Evolutionary conservation across 1,140 invertebrate genomes (phyloP), one percentile per base, ranked within the genome.

Genomic region (Sinella curviseta): DNA sequence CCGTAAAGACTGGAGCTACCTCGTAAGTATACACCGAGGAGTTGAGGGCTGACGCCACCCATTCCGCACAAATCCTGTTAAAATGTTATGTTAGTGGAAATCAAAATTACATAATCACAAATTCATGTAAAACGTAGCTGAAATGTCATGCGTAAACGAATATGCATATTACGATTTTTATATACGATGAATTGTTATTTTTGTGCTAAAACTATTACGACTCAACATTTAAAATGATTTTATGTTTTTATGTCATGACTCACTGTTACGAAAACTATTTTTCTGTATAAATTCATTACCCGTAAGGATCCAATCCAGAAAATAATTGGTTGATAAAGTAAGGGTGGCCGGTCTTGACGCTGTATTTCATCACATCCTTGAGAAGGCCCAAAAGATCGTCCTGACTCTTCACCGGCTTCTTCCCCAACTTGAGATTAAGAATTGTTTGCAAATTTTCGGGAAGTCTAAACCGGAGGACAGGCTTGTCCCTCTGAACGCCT

Each of bases 71-170:
- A 31, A 96, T 86, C 0, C n/a, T n/a, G n/a, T n/a, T n/a, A n/a
- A n/a, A n/a, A n/a, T n/a, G n/a, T n/a, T n/a, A n/a, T 93, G 94
- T 81, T 95, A 95, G 0, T 94, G 93, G 86, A 96, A 94, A n/a
- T 95, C 8, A 20, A 12, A 48, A 48, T 48, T 48, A 48, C 20
- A 48, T 12, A 48, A 48, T n/a, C n/a, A n/a, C n/a, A n/a, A n/a
- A n/a, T n/a, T n/a, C n/a, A n/a, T n/a, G n/a, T n/a, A n/a, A n/a
- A n/a, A n/a, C n/a, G n/a, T n/a, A n/a, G n/a, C n/a, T n/a, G n/a
- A n/a, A n/a, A n/a, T n/a, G n/a, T n/a, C n/a, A n/a, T n/a, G n/a
- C n/a, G n/a, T n/a, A n/a, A n/a, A n/a, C n/a, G n/a, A n/a, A n/a
- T n/a, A n/a, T n/a, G n/a, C n/a, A n/a, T n/a, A n/a, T n/a, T n/a